phyloP scores from a whole-genome alignment of 2,113 vertebrate species.

The Heterochromis multidens region DNA sequence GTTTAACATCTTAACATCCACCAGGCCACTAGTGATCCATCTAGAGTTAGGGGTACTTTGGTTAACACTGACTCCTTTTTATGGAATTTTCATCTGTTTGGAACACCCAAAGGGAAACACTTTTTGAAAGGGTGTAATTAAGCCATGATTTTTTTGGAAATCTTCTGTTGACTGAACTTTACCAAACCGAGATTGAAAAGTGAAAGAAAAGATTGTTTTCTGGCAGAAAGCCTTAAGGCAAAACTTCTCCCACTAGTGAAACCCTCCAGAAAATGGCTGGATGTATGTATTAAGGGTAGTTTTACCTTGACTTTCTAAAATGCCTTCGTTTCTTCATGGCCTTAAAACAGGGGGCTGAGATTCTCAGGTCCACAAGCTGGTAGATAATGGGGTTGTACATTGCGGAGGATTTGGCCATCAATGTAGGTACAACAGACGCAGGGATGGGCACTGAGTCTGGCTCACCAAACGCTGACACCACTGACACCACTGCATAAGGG shows the following conservation, averaged over 20 bases:
- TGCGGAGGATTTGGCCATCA: slow-evolving; percentile 92
- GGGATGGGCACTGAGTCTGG: slow-evolving; percentile 86
- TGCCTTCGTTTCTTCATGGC: slow-evolving; percentile 71
- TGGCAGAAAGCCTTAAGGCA: background rate
- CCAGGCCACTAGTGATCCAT: no score
- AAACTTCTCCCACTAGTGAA: background rate
- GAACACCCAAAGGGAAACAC: no score
- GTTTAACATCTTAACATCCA: no score
- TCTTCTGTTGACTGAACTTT: no score
- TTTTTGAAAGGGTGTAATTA: background rate
- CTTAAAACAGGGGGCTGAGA: slow-evolving; percentile 62
- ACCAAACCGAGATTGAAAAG: no score
- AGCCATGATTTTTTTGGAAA: background rate
- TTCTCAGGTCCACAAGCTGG: slow-evolving; percentile 85
- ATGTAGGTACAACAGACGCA: slow-evolving; percentile 86
- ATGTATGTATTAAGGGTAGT: background rate
- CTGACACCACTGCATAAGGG: slow-evolving; percentile 89
- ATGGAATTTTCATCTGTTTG: no score
- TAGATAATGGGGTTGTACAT: slow-evolving; percentile 99
- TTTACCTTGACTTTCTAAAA: slow-evolving; percentile 81
- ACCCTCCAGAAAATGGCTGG: background rate
- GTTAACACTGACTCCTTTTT: no score
- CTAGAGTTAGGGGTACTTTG: no score
- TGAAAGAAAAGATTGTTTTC: background rate
- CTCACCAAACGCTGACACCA: slow-evolving; percentile 89